These are phyloP conservation scores for Antennarius maculatus DNA, from an alignment of 2,797 vertebrate species.

Conservation along the genomic window DNA sequence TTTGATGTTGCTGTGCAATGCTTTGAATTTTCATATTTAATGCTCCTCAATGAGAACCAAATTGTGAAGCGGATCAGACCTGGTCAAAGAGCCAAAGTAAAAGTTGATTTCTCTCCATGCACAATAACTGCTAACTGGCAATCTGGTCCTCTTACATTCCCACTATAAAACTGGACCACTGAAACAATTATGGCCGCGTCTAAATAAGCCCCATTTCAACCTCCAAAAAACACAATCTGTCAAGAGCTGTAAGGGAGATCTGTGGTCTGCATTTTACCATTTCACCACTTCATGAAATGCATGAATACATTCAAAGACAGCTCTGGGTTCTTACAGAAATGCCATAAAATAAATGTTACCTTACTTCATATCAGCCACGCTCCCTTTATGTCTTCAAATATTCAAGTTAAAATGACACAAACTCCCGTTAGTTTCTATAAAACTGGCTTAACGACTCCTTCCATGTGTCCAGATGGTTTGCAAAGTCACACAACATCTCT, in stretches of 20 bases:
- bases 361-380: constrained; percentile 25
- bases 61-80: constrained; percentile 24
- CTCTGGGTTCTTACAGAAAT: no score
- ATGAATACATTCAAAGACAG: constrained; percentile 15
- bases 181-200: constrained; percentile 59
- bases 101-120: constrained; percentile 41
- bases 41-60: constrained; percentile 18
- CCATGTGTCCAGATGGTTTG: no score
- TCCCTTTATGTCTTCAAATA: background rate
- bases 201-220: constrained; percentile 52
- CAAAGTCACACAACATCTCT: no score
- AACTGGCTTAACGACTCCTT: no score
- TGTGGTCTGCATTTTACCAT: constrained; percentile 61
- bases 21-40: constrained; percentile 37
- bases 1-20: constrained; percentile 9
- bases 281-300: constrained; percentile 58
- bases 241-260: constrained; percentile 41
- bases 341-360: constrained; percentile 21
- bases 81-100: constrained; percentile 24
- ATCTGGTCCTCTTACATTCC: constrained; percentile 46
- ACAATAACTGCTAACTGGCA: constrained; percentile 49
- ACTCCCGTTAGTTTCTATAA: background rate
- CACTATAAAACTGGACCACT: constrained; percentile 65
- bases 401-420: background rate
- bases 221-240: constrained; percentile 57